Conservation (phyloP, 2,888 invertebrate species). For the Oegoconia quadripuncta region DNA sequence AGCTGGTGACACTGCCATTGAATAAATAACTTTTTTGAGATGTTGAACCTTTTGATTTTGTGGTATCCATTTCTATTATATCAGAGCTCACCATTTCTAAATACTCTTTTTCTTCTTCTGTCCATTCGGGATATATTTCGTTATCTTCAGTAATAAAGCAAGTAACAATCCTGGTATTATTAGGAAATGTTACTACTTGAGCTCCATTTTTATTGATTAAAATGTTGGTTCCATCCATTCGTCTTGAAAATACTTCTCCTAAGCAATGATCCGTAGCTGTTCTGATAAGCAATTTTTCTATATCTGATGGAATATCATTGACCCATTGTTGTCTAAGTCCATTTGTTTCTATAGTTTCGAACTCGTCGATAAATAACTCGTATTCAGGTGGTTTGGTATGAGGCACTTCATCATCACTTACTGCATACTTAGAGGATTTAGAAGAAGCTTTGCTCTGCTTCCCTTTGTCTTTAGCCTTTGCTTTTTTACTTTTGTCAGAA, state of each 20-base stretch:
- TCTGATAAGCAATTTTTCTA: constrained; percentile 54
- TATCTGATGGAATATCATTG: constrained; percentile 31
- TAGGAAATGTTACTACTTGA: constrained; percentile 56
- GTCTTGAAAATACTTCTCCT: constrained; percentile 61
- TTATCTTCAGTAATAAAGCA: constrained; percentile 47
- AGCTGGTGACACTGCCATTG: constrained; percentile 28
- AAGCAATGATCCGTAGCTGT: constrained; percentile 64
- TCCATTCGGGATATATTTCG: constrained; percentile 65
- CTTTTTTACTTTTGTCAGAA: constrained; percentile 49
- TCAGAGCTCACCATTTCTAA: constrained; percentile 40
- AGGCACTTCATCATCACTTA: constrained; percentile 27
- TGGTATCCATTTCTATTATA: constrained; percentile 28
- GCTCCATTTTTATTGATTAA: constrained; percentile 63
- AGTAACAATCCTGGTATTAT: constrained; percentile 61
- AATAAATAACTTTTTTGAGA: constrained; percentile 41
- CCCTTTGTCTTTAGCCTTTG: constrained; percentile 37
- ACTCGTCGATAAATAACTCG: constrained; percentile 55
- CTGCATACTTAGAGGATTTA: constrained; percentile 38
- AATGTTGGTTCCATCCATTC: constrained; percentile 62
- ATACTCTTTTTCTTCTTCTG: constrained; percentile 50
- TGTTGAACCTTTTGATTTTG: constrained; percentile 35
- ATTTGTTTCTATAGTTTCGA: constrained; percentile 49
- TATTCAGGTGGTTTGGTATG: constrained; percentile 30
- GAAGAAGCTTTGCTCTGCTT: constrained; percentile 38
- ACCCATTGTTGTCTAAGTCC: constrained; percentile 55